These are phyloP conservation scores for Mycalesis mineus DNA, from an alignment of 2,888 invertebrate species.

Conservation along the genomic window DNA sequence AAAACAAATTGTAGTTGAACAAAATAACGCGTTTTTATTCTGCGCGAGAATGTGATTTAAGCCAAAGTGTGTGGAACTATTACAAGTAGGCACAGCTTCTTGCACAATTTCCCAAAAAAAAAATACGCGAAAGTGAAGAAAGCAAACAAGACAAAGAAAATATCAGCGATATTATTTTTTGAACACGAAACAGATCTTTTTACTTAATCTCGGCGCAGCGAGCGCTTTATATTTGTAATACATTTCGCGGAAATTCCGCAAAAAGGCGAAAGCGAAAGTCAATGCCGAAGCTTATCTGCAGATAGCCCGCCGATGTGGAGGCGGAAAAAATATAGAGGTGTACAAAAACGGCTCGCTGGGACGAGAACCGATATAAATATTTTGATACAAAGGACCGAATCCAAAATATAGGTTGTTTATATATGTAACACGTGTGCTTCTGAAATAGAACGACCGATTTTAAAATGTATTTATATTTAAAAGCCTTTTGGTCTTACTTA, in stretches of 20 bases:
- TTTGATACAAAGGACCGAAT: background rate
- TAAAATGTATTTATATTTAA: too few species aligned
- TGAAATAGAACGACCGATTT: too few species aligned
- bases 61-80: too few species aligned
- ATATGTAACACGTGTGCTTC: too few species aligned
- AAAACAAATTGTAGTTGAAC: too few species aligned
- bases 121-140: background rate
- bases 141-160: background rate
- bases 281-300: conserved; percentile 29
- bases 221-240: conserved; percentile 13
- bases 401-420: too few species aligned
- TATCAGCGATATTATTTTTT: background rate
- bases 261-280: conserved; percentile 15
- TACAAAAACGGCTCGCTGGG: background rate
- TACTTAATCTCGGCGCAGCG: conserved; percentile 5
- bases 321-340: conserved; percentile 6
- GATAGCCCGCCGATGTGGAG: conserved; percentile 14
- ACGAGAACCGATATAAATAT: background rate
- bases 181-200: conserved; percentile 1
- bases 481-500: too few species aligned
- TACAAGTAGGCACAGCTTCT: background rate
- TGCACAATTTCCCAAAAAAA: background rate
- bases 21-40: too few species aligned
- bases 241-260: conserved; percentile 16
- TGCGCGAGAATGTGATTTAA: too few species aligned